Base-by-base conservation (phyloP, 1,140 invertebrate species). In the Sitophilus oryzae region DNA sequence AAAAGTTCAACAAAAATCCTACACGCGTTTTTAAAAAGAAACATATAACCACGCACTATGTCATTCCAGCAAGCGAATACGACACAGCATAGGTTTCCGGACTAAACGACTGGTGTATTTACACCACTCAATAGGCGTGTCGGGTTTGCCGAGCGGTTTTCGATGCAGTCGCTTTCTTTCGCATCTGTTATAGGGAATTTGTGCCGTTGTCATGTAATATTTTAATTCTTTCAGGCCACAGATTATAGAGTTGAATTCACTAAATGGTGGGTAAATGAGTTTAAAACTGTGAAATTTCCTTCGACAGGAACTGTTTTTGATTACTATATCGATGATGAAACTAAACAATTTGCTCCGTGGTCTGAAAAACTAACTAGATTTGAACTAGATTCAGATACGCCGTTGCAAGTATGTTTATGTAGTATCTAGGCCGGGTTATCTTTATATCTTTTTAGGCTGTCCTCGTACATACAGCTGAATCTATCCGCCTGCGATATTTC, bases 251-350 rank as follows among this genome's bases (percentile, higher is more conserved):
- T 86, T 0, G 92, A 98, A 71, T 98, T 96, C 70, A 92, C 89
- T 8, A 96, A 97, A 78, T 98, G 94, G 94, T 98, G 92, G 90
- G 74, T 86, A 2, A 93, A 91, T 68, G 94, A 98, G 73, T 98
- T 96, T 71, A 97, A 97, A 73, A 88, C 86, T 36, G 79, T 97
- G 10, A 95, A 93, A 75, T 96, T 96, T 74, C 94, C 94, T 1
- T 41, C 82, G 16, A 83, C 84, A 49, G 88, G 88, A n/a, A 95
- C 91, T 5, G 91, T 97, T 8, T 98, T 98, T 72, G 94, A 98
- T 75, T 96, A 90, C 70, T 97, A 84, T 66, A 89, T 97, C 67
- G 92, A 97, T 71, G 69, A 79, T 15, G 92, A 96, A 72, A 88
- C 85, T 0, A 93, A 94, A 72, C 84, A 88, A 63, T 96, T 97